These are phyloP conservation scores for Melanotaenia pygmaea DNA, from an alignment of 2,797 vertebrate genomes.

Conservation along the genomic window DNA sequence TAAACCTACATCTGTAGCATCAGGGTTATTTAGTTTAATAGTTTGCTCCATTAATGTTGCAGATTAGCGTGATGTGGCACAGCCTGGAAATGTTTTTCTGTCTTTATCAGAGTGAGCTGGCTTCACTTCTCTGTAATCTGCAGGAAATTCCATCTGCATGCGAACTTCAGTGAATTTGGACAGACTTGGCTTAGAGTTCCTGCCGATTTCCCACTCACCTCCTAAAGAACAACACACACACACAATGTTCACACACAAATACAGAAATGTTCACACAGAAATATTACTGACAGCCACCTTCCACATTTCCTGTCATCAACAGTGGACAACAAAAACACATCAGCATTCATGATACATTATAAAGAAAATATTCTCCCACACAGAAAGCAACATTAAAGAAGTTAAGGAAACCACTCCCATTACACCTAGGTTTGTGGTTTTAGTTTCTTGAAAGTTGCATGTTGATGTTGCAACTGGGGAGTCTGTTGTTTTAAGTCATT, in stretches of 20 bases:
- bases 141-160: conserved; percentile 85
- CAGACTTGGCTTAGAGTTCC: conserved; percentile 67
- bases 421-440: conserved; percentile 55
- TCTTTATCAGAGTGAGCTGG: conserved; percentile 66
- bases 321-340: conserved; percentile 53
- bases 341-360: conserved; percentile 21
- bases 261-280: too few species aligned
- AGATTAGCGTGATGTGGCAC: conserved; percentile 65
- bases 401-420: conserved; percentile 34
- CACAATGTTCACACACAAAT: conserved; percentile 8
- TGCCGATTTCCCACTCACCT: conserved; percentile 65
- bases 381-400: conserved; percentile 30
- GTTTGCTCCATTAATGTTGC: conserved; percentile 54
- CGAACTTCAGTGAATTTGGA: conserved; percentile 73
- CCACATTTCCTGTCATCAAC: conserved; percentile 58
- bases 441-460: conserved; percentile 43
- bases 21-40: conserved; percentile 36
- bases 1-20: conserved; percentile 12
- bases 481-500: conserved; percentile 27
- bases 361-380: conserved; percentile 43
- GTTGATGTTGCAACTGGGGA: conserved; percentile 31
- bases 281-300: conserved; percentile 45
- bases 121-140: conserved; percentile 78
- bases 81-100: conserved; percentile 65
- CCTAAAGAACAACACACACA: conserved; percentile 33